These are phyloP conservation scores for Isoperla grammatica DNA, from an alignment of 2,888 invertebrate species.

Conservation along the genomic window DNA sequence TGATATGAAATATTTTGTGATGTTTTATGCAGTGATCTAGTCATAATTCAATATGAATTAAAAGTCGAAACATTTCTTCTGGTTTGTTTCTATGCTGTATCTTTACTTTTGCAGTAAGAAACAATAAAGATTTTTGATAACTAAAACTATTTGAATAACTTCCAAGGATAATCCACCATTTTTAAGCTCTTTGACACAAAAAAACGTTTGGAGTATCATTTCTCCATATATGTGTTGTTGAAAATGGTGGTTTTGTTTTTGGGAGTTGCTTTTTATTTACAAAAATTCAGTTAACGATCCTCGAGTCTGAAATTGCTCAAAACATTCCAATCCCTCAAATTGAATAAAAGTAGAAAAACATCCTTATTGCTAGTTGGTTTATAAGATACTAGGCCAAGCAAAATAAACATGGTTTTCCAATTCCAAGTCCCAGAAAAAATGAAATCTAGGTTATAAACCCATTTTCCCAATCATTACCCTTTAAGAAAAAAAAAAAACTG, in stretches of 20 bases:
- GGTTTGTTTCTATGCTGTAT: slow-evolving; percentile 15
- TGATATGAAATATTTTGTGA: background rate
- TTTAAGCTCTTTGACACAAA: background rate
- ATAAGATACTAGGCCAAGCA: background rate
- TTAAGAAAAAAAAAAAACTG: too few relatives aligned
- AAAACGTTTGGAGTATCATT: background rate
- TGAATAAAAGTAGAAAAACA: background rate
- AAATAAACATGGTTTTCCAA: background rate
- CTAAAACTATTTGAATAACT: slow-evolving; percentile 5
- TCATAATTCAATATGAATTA: too few relatives aligned
- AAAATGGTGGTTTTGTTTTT: slow-evolving; percentile 13
- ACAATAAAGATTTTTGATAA: slow-evolving; percentile 13
- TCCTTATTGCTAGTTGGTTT: too few relatives aligned
- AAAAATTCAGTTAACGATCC: background rate
- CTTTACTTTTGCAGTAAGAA: slow-evolving; percentile 14
- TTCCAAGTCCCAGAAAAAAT: too few relatives aligned
- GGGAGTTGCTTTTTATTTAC: slow-evolving; percentile 17
- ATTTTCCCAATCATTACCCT: too few relatives aligned
- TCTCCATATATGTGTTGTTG: background rate
- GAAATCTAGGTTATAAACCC: too few relatives aligned
- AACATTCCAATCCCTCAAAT: background rate
- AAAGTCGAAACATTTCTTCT: background rate
- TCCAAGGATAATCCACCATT: slow-evolving; percentile 7
- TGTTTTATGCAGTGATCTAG: slow-evolving; percentile 1
- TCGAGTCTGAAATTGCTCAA: too few relatives aligned